Evolutionary conservation across 2,797 vertebrate genomes (phyloP).

Genomic region (Silurus aristotelis): DNA sequence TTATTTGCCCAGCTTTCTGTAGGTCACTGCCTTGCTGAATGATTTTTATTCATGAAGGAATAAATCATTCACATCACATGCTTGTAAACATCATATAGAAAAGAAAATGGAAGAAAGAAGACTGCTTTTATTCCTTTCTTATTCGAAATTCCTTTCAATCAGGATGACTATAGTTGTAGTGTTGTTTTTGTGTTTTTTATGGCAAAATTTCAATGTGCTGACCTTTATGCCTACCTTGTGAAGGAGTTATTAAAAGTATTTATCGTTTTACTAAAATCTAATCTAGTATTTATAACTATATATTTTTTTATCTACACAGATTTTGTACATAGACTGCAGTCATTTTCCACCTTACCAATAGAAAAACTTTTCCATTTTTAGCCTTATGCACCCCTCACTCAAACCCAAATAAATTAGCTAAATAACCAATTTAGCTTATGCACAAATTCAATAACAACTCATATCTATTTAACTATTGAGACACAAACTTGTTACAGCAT

Average conservation of each 20-base stretch:
- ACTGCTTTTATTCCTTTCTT: neutral
- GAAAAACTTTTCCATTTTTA: neutral
- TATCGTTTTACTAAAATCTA: constrained; percentile 20
- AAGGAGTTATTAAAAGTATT: constrained; percentile 4
- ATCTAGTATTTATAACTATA: neutral
- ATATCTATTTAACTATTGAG: neutral
- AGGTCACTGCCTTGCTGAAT: constrained; percentile 38
- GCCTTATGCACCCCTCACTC: neutral
- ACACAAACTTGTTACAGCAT: too few relatives aligned
- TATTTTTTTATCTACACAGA: neutral
- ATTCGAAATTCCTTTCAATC: neutral
- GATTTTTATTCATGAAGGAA: constrained; percentile 48
- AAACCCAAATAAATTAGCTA: neutral
- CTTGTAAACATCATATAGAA: constrained; percentile 49
- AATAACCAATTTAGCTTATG: neutral
- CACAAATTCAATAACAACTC: neutral
- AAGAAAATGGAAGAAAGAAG: neutral
- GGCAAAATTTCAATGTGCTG: constrained; percentile 35
- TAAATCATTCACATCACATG: constrained; percentile 45
- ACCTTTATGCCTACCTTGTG: constrained; percentile 24
- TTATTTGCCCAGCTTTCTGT: constrained; percentile 35
- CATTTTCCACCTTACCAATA: neutral
- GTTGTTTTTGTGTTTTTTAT: constrained; percentile 25
- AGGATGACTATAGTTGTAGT: neutral
- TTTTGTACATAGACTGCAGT: neutral